Evolutionary conservation across 2,797 vertebrate genomes (phyloP).

Genomic region (Champsocephalus esox): DNA sequence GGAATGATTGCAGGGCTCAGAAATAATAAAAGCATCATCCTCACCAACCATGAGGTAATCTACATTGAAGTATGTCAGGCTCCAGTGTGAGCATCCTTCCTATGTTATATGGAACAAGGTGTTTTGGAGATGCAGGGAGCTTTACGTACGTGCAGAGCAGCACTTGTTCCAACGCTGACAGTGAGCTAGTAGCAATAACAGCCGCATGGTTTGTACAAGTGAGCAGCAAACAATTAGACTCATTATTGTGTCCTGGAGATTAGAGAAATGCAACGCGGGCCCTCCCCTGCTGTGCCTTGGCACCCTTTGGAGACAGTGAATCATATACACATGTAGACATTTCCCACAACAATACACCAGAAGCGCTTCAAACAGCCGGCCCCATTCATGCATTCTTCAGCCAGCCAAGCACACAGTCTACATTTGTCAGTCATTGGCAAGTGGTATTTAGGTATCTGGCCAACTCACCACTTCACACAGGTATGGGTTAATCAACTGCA

Average conservation of each 20-base stretch:
- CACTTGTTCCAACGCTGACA: conserved; percentile 30
- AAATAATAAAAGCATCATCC: conserved; percentile 17
- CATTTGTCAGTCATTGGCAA: conserved; percentile 61
- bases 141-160: conserved; percentile 47
- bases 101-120: conserved; percentile 21
- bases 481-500: conserved; percentile 28
- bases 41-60: conserved; percentile 23
- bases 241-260: conserved; percentile 83
- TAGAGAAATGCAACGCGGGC: conserved; percentile 79
- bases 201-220: conserved; percentile 72
- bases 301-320: conserved; percentile 76
- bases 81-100: not conserved
- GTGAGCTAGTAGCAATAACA: conserved; percentile 61
- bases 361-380: conserved; percentile 53
- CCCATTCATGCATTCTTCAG: conserved; percentile 44
- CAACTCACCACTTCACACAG: conserved; percentile 56
- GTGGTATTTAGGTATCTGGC: conserved; percentile 46
- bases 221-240: conserved; percentile 83
- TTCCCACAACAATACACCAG: conserved; percentile 72
- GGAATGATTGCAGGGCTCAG: conserved; percentile 20
- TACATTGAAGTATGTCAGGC: conserved; percentile 7
- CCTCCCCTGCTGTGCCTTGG: conserved; percentile 73
- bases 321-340: conserved; percentile 74
- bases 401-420: conserved; percentile 48
- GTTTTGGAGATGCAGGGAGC: conserved; percentile 37